A percentile compares a stretch with the other conserved stretches of the same genome.
Evolutionary conservation across 2,888 invertebrate genomes (phyloP).

Genomic region (Odiellus spinosus): DNA sequence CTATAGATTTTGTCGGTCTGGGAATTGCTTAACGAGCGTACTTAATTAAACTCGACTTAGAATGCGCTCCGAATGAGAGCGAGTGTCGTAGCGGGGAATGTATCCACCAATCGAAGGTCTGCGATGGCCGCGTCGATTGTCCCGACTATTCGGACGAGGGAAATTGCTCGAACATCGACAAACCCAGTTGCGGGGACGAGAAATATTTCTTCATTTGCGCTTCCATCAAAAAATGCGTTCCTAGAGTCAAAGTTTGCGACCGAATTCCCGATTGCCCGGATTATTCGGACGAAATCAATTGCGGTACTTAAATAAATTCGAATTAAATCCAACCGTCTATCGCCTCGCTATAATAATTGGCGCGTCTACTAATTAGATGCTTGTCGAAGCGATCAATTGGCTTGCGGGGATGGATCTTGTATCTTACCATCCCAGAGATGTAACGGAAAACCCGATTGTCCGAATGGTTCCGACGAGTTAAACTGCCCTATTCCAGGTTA

Average conservation of each 20-base stretch:
- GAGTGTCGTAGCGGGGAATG: conserved; percentile 19
- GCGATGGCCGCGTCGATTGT: conserved; percentile 37
- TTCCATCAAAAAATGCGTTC: conserved; percentile 28
- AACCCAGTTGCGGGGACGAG: no score
- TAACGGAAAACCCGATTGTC: conserved; percentile 42
- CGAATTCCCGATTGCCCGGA: conserved; percentile 46
- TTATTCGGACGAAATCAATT: conserved; percentile 54
- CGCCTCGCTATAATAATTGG: no score
- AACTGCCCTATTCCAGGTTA: conserved; percentile 17
- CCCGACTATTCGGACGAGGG: conserved; percentile 38
- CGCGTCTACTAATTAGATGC: no score
- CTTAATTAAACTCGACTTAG: no score
- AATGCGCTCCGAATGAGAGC: conserved; percentile 21
- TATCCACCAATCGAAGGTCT: conserved; percentile 14
- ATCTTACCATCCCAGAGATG: conserved; percentile 40
- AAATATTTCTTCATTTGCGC: conserved; percentile 26
- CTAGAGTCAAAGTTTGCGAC: conserved; percentile 25
- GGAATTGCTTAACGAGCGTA: no score
- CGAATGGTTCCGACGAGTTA: conserved; percentile 42
- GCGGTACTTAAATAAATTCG: no score
- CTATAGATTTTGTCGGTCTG: no score
- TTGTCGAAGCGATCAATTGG: conserved; percentile 28
- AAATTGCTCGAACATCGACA: conserved; percentile 26
- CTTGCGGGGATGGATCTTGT: conserved; percentile 44
- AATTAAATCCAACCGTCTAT: no score